These are phyloP conservation scores for Rhabditoides inermis DNA, from an alignment of 2,888 invertebrate genomes.

Conservation along the genomic window DNA sequence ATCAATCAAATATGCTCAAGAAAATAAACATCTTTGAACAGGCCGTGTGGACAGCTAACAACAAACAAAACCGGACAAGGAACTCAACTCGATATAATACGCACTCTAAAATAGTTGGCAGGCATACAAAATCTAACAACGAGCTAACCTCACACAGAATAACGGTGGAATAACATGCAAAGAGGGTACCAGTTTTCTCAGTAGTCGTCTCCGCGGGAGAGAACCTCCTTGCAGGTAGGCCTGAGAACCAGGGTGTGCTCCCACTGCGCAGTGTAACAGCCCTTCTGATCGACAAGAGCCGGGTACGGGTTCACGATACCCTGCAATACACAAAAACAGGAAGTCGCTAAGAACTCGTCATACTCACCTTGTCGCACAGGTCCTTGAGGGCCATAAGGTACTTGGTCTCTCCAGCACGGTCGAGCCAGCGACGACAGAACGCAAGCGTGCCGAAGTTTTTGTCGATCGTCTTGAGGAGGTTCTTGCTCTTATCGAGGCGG, in stretches of 20 bases:
- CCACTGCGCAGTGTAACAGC: conserved; percentile 97
- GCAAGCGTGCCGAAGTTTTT: conserved; percentile 94
- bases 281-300: conserved; percentile 89
- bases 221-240: conserved; percentile 95
- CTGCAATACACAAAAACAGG: no score
- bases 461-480: conserved; percentile 80
- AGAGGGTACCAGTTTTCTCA: no score
- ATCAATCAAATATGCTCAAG: no score
- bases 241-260: conserved; percentile 97
- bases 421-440: conserved; percentile 97
- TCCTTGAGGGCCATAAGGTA: conserved; percentile 97
- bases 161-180: no score
- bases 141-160: no score
- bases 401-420: conserved; percentile 87
- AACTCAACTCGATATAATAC: no score
- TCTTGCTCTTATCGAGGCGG: conserved; percentile 83
- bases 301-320: conserved; percentile 96
- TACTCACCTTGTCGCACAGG: conserved; percentile 73
- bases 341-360: neutral
- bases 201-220: conserved; percentile 92
- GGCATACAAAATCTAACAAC: no score
- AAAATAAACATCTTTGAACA: no score
- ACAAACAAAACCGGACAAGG: no score
- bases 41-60: no score
- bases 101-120: no score